Base-by-base conservation (phyloP, 92 coral and sea anemone species). In the Phenganax subtilis region DNA sequence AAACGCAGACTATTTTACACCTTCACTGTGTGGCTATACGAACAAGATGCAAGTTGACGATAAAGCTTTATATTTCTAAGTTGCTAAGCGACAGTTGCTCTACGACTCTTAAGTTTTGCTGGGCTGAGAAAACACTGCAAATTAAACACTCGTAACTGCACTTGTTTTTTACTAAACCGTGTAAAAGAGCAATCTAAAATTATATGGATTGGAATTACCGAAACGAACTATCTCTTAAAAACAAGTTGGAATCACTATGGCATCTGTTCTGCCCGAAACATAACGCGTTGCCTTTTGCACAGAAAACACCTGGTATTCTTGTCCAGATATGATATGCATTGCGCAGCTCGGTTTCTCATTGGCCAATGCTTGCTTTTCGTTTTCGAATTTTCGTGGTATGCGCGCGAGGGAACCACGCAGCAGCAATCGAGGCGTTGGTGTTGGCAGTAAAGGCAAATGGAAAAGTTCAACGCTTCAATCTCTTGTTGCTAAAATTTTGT, bases 221-320 rank as follows among this genome's bases (percentile, higher is more conserved):
- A 37, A 5, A 37, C 47, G 5, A 37, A 5, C 47, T 2, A 1
- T 37, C 47, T 37, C 5, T 37, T 37, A 37, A 37, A 37, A 37
- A 37, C 47, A 37, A 37, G 5, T 2, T 5, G 5, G 47, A 37
- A 37, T 37, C 47, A 5, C 3, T 37, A 5, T 37, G 5, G 74
- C 83, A 79, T 79, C 83, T 79, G 74, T 51, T 65, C 74, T 14
- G 58, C 72, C 58, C 63, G 55, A 52, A 16, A 55, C 51, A 66
- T 25, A 66, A 66, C 17, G 81, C 81, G 58, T 57, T 55, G 55
- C 71, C 83, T 79, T 79, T 47, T 79, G 83, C 83, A 62, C 67
- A 47, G 28, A 64, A 79, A 79, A 79, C 83, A 79, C 83, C 83
- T 79, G 83, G 83, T 79, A 62, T 55, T 44, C 16, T 68, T 64